Base-by-base conservation (phyloP, 2,113 vertebrate species). In the Cygnus buccinator region DNA sequence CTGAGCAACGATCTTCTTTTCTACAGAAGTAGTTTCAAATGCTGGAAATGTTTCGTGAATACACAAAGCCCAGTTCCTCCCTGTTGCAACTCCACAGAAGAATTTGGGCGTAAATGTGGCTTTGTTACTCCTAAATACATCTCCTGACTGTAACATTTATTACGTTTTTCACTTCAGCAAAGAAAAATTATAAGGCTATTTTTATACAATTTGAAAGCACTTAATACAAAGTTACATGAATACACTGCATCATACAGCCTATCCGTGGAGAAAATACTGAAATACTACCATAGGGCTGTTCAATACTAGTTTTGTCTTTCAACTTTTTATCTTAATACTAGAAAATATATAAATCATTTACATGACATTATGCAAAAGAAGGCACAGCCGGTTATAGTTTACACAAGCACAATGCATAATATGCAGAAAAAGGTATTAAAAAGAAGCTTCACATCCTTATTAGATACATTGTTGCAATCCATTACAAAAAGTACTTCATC, bases 371-470 rank as follows among this genome's bases (percentile, higher is more conserved):
- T 98, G 98, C 97, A 98, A 98, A 98, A 97, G 96, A 99, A 99
- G 99, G 99, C 99, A 99, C 99, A 99, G 99, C 98, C 98, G 98
- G 98, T 98, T 98, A 98, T 98, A 99, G 98, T 98, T 96, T 98
- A 97, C 96, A 98, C 87, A 99, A 98, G 98, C 99, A 97, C 97
- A 98, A 98, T 98, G 98, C 98, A 98, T 98, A 99, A 97, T 97
- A 98, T 89, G 98, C 97, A 98, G 96, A 86, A 97, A 97, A 98
- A 94, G 95, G 59, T 96, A 93, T 91, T 78, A 83, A 94, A 94
- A 96, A 93, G 84, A 98, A 96, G 97, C 96, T 98, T 98, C 98
- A 98, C 98, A 97, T 97, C 98, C 98, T 98, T 97, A 90, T 96
- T 98, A 98, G 97, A 97, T 97, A 98, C 78, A 96, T 63, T 94